phyloP scores from a whole-genome alignment of 1,140 invertebrate species.

The Pseudobourletiella spinata region DNA sequence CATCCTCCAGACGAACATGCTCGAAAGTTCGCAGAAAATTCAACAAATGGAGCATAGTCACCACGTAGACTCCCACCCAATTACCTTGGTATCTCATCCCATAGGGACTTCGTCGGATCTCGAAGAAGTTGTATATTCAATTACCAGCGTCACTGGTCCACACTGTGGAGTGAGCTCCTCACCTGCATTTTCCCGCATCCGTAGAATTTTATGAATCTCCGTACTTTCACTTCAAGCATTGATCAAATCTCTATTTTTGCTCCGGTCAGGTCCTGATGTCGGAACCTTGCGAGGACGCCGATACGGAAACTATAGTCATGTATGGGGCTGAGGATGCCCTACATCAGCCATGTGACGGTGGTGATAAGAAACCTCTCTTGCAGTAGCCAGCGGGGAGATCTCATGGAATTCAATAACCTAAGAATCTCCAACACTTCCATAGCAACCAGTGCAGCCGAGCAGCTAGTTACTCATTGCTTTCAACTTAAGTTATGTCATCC shows the following conservation, averaged over 20 bases:
- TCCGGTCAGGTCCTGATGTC: constrained; percentile 7
- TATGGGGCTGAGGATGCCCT: neutral
- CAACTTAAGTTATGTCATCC: neutral
- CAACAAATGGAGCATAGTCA: neutral
- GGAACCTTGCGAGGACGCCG: neutral
- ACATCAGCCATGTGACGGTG: neutral
- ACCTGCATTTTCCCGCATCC: neutral
- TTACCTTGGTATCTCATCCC: constrained; percentile 2
- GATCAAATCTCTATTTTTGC: neutral
- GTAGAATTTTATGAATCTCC: neutral
- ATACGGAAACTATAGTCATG: constrained; percentile 5
- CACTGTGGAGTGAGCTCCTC: constrained; percentile 10
- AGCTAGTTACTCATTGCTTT: neutral
- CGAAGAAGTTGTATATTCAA: constrained; percentile 27
- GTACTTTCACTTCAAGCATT: neutral
- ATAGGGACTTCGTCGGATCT: neutral
- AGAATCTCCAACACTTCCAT: no score
- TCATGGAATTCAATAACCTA: neutral
- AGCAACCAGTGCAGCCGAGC: no score
- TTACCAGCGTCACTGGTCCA: constrained; percentile 8
- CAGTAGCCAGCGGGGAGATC: neutral
- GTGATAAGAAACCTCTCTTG: neutral
- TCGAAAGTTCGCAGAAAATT: neutral
- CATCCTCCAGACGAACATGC: neutral
- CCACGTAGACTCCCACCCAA: constrained; percentile 11